These are phyloP conservation scores for Pogonognathellus flavescens DNA, from an alignment of 1,140 invertebrate genomes.

Conservation along the genomic window DNA sequence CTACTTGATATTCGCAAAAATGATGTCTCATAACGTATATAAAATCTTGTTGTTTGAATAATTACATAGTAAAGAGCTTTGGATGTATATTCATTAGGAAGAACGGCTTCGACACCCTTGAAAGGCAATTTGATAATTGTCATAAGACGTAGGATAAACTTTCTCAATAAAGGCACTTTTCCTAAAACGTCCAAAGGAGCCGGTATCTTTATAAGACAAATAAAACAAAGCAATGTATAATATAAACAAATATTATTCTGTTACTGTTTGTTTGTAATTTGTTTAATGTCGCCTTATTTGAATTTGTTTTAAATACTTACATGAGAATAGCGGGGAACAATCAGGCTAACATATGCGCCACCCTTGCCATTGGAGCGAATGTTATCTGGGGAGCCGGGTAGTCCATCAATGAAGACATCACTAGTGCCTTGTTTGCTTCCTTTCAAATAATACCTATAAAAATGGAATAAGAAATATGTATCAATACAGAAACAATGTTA, in stretches of 20 bases:
- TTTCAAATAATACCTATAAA: constrained; percentile 79
- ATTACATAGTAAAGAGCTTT: constrained; percentile 65
- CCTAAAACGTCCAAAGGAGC: constrained; percentile 69
- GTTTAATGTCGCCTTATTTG: neutral
- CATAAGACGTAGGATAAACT: constrained; percentile 68
- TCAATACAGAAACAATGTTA: too few relatives aligned
- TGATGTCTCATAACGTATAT: too few relatives aligned
- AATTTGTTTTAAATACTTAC: constrained; percentile 18
- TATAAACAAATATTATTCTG: constrained; percentile 13
- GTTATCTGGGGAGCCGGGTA: constrained; percentile 88
- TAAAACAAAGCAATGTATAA: too few relatives aligned
- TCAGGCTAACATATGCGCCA: constrained; percentile 78
- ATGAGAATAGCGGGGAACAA: constrained; percentile 69
- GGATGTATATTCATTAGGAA: constrained; percentile 61
- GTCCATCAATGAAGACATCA: constrained; percentile 82
- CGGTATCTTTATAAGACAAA: constrained; percentile 62
- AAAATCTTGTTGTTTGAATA: too few relatives aligned
- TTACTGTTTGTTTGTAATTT: neutral
- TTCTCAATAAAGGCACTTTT: constrained; percentile 69
- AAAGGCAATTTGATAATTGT: constrained; percentile 64
- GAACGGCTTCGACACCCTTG: constrained; percentile 56
- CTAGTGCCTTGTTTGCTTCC: constrained; percentile 80
- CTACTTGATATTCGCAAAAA: neutral
- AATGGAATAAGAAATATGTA: too few relatives aligned
- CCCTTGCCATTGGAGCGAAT: constrained; percentile 77